Evolutionary conservation across 2,797 vertebrate genomes (phyloP).

Genomic region (Enteromius paludinosus): DNA sequence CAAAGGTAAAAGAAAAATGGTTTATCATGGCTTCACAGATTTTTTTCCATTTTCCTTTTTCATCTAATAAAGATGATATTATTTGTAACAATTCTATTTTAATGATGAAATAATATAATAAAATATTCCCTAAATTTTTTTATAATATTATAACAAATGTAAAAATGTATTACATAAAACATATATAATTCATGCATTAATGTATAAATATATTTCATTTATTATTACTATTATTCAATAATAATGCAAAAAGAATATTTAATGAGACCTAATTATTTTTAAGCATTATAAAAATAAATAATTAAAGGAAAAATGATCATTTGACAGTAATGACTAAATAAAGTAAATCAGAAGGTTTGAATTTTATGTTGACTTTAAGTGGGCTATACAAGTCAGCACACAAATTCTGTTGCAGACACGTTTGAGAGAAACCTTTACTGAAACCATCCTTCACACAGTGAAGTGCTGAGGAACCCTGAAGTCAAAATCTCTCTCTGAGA

Average conservation of each 20-base stretch:
- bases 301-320: neutral
- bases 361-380: constrained; percentile 6
- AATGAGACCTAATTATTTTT: too few relatives aligned
- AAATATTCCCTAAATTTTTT: neutral
- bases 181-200: too few relatives aligned
- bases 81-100: neutral
- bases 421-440: neutral
- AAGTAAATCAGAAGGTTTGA: neutral
- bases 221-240: too few relatives aligned
- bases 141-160: neutral
- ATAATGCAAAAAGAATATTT: too few relatives aligned
- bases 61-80: neutral
- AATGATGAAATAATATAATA: neutral
- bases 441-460: neutral
- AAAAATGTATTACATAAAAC: too few relatives aligned
- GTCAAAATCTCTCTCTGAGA: neutral
- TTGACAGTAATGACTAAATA: neutral
- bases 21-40: neutral
- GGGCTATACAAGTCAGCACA: neutral
- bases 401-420: neutral
- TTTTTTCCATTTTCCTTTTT: neutral
- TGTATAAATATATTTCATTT: too few relatives aligned
- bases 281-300: too few relatives aligned
- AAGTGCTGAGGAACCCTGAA: neutral
- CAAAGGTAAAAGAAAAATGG: neutral